Evolutionary conservation across 2,888 invertebrate species (phyloP).

Genomic region (Stenichneumon culpator): DNA sequence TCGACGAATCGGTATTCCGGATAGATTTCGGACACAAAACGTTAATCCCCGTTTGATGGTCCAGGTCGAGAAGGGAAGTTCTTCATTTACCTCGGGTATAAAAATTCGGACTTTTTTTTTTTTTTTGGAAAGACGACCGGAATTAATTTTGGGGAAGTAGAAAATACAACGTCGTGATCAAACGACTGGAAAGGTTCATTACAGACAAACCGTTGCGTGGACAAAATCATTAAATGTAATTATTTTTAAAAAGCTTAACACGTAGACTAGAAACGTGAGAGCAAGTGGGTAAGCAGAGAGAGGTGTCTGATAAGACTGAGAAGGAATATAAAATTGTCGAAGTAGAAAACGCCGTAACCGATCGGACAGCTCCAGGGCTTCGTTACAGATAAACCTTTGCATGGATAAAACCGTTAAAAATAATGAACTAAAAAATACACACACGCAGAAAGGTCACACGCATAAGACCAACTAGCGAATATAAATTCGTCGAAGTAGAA

Average conservation of each 20-base stretch:
- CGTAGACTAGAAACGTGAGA: conserved; percentile 61
- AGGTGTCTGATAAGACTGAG: not conserved
- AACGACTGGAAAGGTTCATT: not conserved
- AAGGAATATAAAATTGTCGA: not conserved
- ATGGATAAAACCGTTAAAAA: conserved; percentile 64
- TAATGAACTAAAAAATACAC: not conserved
- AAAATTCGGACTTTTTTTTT: not conserved
- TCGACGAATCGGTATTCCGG: conserved; percentile 4
- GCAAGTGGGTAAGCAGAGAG: conserved; percentile 2
- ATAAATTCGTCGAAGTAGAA: conserved; percentile 1
- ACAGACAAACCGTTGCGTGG: conserved; percentile 51
- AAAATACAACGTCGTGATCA: conserved; percentile 10
- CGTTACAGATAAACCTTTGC: conserved; percentile 51
- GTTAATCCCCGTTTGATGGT: not conserved
- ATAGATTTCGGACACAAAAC: not conserved
- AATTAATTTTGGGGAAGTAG: not conserved
- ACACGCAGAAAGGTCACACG: conserved; percentile 71
- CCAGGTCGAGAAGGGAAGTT: not conserved
- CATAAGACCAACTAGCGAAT: conserved; percentile 11
- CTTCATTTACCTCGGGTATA: not conserved
- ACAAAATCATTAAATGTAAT: conserved; percentile 60
- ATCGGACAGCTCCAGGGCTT: not conserved
- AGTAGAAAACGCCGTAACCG: conserved; percentile 15
- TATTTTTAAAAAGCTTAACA: not conserved
- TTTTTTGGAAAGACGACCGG: not conserved